Percentiles rank a stretch among this genome's conserved stretches.
These are phyloP conservation scores for Hirudinaria manillensis DNA, from an alignment of 2,888 invertebrate species.

Conservation along the genomic window DNA sequence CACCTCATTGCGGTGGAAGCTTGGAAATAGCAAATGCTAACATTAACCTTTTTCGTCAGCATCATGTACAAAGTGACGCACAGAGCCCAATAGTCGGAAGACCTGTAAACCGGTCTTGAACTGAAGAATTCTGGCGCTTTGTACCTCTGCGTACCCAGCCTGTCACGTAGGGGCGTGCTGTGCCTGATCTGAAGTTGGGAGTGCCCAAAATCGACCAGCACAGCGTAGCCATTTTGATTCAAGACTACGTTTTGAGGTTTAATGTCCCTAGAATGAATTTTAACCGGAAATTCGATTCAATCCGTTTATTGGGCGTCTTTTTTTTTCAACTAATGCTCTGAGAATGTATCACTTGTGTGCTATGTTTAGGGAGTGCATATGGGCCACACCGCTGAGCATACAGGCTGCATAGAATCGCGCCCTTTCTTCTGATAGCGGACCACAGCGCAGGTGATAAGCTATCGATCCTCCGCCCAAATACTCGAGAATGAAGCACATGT, in stretches of 20 bases:
- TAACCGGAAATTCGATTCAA: neutral
- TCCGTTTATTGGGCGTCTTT: neutral
- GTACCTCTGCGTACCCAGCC: constrained; percentile 13
- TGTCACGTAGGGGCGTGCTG: constrained; percentile 11
- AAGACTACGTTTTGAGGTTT: constrained; percentile 28
- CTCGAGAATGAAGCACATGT: constrained; percentile 20
- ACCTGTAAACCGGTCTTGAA: constrained; percentile 4
- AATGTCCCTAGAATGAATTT: constrained; percentile 13
- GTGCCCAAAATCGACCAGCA: constrained; percentile 20
- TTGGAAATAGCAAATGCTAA: neutral
- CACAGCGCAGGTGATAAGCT: neutral
- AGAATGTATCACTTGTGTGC: neutral
- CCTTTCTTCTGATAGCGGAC: neutral
- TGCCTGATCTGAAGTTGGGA: neutral
- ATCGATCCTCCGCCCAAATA: constrained; percentile 17
- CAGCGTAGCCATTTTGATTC: neutral
- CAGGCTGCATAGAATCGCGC: constrained; percentile 19
- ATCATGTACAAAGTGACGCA: constrained; percentile 15
- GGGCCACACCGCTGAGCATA: constrained; percentile 11
- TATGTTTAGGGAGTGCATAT: constrained; percentile 19
- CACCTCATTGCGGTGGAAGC: neutral
- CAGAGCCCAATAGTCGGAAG: constrained; percentile 20
- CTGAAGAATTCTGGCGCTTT: constrained; percentile 23
- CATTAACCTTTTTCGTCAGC: constrained; percentile 16
- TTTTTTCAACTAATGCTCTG: neutral